Conservation (phyloP, 2,113 vertebrate genomes). For the Cnemophilus loriae region DNA sequence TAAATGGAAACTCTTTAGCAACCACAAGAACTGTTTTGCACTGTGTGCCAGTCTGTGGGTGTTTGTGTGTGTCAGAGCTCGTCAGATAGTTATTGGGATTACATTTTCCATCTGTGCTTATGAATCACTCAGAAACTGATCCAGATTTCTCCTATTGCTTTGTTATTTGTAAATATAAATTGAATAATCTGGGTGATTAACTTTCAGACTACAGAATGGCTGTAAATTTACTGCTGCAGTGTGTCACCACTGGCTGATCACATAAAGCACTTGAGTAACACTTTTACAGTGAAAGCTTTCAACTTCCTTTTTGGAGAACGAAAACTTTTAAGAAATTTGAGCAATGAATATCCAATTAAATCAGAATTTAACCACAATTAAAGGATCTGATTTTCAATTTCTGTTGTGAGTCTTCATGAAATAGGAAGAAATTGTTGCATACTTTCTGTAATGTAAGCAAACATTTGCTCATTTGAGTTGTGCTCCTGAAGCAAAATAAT, state of each 20-base stretch:
- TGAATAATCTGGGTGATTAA: constrained; percentile 11
- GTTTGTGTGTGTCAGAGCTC: constrained; percentile 50
- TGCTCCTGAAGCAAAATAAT: background rate
- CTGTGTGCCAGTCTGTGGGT: background rate
- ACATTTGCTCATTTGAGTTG: background rate
- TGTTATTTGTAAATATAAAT: constrained; percentile 27
- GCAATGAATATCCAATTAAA: background rate
- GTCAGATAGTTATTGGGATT: background rate
- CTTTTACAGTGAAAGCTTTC: background rate
- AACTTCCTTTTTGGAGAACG: background rate
- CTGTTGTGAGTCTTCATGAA: background rate
- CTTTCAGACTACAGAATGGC: background rate
- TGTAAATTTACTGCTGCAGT: background rate
- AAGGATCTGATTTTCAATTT: background rate
- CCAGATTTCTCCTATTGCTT: constrained; percentile 15
- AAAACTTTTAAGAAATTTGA: background rate
- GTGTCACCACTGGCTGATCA: background rate
- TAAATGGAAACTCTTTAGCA: constrained; percentile 34
- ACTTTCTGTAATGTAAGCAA: background rate
- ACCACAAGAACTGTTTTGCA: background rate
- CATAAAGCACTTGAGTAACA: background rate
- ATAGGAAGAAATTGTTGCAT: background rate
- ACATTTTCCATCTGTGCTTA: constrained; percentile 14
- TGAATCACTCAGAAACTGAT: constrained; percentile 37
- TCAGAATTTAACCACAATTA: background rate